Base-by-base conservation (phyloP, 2,113 vertebrate species). In the Ailuropoda melanoleuca region DNA sequence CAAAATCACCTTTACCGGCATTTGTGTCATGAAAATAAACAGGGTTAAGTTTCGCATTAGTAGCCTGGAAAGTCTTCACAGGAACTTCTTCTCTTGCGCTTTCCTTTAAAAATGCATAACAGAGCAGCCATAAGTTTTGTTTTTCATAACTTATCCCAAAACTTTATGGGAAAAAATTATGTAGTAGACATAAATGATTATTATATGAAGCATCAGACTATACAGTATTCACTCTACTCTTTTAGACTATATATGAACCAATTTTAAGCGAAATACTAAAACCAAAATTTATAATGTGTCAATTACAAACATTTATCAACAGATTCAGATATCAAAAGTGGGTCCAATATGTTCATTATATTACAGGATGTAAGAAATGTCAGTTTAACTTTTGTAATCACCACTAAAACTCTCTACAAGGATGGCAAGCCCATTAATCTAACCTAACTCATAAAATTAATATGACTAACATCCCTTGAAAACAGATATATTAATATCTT, bases 41-140 rank as follows among this genome's bases (percentile, higher is more conserved):
- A 0, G 99, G 98, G 90, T 98, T 98, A 75, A 99, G 48, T 1
- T 48, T 97, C 53, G 80, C 0, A n/a, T 95, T 96, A 31, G 98
- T 93, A 85, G 58, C 87, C 0, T 3, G 15, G 26, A 7, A 4
- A 55, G 90, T 96, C 66, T 95, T 92, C 0, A 95, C 77, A 72
- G 98, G 96, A 48, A 98, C 96, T 93, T 88, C 90, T 97, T 98
- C 89, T 98, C 97, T 21, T 43, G 98, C 96, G 95, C 98, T 97
- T 99, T 99, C 96, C 74, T 91, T 95, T 0, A 91, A 92, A 82
- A 97, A 92, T 24, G 23, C 95, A 58, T 88, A 84, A 92, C 4
- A 96, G 17, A 89, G 17, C 23, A 95, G n/a, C 6, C 70, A 1
- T 95, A 92, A 97, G 75, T 72, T 87, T 87, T 75, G 21, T 46